Percentiles rank a stretch among this genome's conserved stretches.
Evolutionary conservation across 92 coral and sea anemone species (phyloP).

Genomic region (Virgularia gustaviana): DNA sequence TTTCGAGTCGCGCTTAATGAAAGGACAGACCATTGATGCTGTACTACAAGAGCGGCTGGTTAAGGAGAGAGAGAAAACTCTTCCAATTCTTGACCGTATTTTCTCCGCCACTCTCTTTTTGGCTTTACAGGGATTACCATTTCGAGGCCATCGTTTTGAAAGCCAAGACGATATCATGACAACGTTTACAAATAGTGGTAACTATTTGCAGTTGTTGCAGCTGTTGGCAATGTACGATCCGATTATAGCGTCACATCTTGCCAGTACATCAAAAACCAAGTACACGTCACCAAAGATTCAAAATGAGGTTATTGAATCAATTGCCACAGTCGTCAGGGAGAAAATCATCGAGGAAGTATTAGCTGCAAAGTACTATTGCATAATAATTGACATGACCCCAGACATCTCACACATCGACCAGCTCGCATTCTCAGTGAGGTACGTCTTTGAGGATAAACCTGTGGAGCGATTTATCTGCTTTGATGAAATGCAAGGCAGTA

Average conservation of each 20-base stretch:
- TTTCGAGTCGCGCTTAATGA: slow-evolving; percentile 5
- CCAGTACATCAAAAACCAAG: not conserved
- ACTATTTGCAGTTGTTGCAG: slow-evolving; percentile 6
- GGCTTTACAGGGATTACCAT: slow-evolving; percentile 28
- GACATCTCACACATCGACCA: slow-evolving; percentile 1
- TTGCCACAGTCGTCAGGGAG: slow-evolving; percentile 20
- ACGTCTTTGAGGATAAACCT: not conserved
- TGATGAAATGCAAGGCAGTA: slow-evolving; percentile 13
- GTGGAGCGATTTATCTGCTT: slow-evolving; percentile 13
- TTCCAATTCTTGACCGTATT: slow-evolving; percentile 3
- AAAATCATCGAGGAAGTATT: slow-evolving; percentile 9
- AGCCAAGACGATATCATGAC: slow-evolving; percentile 4
- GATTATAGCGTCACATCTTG: slow-evolving; percentile 20
- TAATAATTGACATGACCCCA: not conserved
- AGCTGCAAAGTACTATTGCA: not conserved
- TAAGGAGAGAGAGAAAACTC: slow-evolving; percentile 8
- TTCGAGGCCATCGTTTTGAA: slow-evolving; percentile 20
- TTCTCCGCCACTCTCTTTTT: slow-evolving; percentile 8
- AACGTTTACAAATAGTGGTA: not conserved
- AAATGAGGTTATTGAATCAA: slow-evolving; percentile 15
- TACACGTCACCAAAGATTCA: slow-evolving; percentile 7
- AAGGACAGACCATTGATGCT: slow-evolving; percentile 11
- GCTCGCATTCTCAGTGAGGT: slow-evolving; percentile 7
- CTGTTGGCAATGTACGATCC: slow-evolving; percentile 26
- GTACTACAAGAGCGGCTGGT: slow-evolving; percentile 16